Conservation (phyloP, 2,888 invertebrate species). For the Trissonchulus sp. region DNA sequence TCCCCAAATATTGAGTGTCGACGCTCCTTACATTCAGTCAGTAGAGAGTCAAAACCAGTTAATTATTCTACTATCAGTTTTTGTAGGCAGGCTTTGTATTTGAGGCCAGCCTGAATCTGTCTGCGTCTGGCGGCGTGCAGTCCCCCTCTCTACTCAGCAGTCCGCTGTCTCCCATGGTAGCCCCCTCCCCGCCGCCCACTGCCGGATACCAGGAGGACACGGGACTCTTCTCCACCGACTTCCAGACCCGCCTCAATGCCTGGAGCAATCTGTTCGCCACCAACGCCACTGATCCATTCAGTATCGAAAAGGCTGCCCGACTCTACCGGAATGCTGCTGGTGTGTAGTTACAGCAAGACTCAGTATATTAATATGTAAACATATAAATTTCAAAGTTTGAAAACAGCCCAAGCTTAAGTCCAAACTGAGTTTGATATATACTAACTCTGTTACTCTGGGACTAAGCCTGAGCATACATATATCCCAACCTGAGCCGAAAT, state of each 20-base stretch:
- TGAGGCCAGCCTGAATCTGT: not conserved
- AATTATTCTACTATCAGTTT: too few species aligned
- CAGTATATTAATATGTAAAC: too few species aligned
- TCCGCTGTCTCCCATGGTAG: not conserved
- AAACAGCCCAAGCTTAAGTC: too few species aligned
- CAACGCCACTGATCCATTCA: slow-evolving; percentile 23
- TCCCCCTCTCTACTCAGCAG: not conserved
- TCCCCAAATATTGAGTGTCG: too few species aligned
- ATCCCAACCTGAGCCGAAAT: too few species aligned
- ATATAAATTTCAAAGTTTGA: too few species aligned
- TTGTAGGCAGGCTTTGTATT: not conserved
- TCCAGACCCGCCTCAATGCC: slow-evolving; percentile 7
- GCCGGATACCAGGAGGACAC: not conserved
- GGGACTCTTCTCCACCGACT: not conserved
- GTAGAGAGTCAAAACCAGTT: too few species aligned
- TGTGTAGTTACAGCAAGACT: slow-evolving; percentile 57
- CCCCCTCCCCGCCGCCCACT: not conserved
- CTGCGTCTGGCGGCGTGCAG: not conserved
- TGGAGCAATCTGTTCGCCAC: slow-evolving; percentile 19
- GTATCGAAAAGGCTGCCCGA: slow-evolving; percentile 63
- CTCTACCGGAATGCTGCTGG: slow-evolving; percentile 65
- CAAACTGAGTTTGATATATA: too few species aligned
- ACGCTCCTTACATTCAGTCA: too few species aligned
- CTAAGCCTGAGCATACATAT: too few species aligned
- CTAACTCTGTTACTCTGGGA: too few species aligned